A percentile compares a stretch with the other conserved stretches of the same genome.
phyloP scores from a whole-genome alignment of 2,888 invertebrate species.

The Leucophora obtusa region DNA sequence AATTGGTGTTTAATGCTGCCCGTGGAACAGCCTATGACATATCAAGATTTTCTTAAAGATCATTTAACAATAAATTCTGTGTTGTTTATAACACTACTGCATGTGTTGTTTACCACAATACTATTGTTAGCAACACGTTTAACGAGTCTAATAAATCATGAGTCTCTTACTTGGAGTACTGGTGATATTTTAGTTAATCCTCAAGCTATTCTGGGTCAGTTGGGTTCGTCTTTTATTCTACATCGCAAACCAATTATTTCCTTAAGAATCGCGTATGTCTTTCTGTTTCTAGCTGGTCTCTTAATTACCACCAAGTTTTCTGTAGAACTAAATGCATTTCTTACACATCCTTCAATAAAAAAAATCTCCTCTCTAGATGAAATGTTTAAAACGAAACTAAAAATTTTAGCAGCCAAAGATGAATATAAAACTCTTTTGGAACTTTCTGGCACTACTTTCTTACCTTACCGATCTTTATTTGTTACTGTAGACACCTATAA shows the following conservation, averaged over 20 bases:
- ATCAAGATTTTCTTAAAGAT: conserved; percentile 44
- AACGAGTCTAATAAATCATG: conserved; percentile 12
- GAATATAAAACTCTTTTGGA: conserved; percentile 40
- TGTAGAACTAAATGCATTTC: conserved; percentile 63
- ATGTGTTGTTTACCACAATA: conserved; percentile 14
- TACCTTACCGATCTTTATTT: conserved; percentile 57
- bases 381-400: conserved; percentile 45
- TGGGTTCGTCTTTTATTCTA: conserved; percentile 62
- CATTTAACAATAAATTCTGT: conserved; percentile 4
- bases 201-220: conserved; percentile 59
- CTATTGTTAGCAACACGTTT: no score
- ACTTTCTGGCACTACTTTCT: neutral
- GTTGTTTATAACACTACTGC: conserved; percentile 31
- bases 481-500: conserved; percentile 52
- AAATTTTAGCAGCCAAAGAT: conserved; percentile 30
- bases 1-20: conserved; percentile 61
- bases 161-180: neutral
- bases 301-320: conserved; percentile 65
- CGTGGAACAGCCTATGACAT: conserved; percentile 50
- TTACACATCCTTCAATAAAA: conserved; percentile 55
- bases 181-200: conserved; percentile 58
- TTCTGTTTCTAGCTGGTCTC: conserved; percentile 61
- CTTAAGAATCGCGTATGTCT: conserved; percentile 56
- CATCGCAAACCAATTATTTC: conserved; percentile 22
- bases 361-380: conserved; percentile 60